Base-by-base conservation (phyloP, 2,113 vertebrate genomes). In the Urocynchramus pylzowi region DNA sequence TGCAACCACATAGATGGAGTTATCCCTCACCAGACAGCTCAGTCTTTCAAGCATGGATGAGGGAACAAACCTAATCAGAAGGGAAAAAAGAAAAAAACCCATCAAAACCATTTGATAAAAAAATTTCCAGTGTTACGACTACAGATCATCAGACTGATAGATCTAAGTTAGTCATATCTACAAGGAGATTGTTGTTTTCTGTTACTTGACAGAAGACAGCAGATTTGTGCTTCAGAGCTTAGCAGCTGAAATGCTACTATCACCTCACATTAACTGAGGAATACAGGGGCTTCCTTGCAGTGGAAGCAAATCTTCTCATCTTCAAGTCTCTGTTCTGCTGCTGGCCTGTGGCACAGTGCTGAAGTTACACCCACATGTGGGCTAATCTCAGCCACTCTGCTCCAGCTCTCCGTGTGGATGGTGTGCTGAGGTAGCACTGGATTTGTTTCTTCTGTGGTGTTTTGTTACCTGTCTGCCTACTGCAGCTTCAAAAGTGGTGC, bases 1-100 rank as follows among this genome's bases (percentile, higher is more conserved):
- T 41, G 96, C 99, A 97, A 98, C 98, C 47, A 99, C 47, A 78
- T 98, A 99, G 79, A 99, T 97, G 14, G 82, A 95, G 89, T 98
- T 85, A 28, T 89, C 94, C 28, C 95, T 98, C 1, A 95, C 98
- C 95, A 99, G 97, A 54, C 98, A 99, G 97, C 98, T 99, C 84
- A 99, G 91, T 33, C 96, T 96, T 93, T 86, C 69, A 88, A 96
- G 95, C 41, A 97, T 11, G 2, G 69, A 83, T n/a, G 91, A 84
- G 21, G 21, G 16, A 61, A 74, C 81, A 89, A 97, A 97, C 57
- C 83, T 97, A 65, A 91, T 80, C 22, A 65, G 33, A 17, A 79
- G 17, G 21, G 24, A 89, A 77, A 9, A 4, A 63, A 74, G 8
- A 41, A 41, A 28, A 19, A 56, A 59, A 47, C n/a, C n/a, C 13